A percentile compares a stretch with the other conserved stretches of the same genome.
phyloP scores from a whole-genome alignment of 2,888 invertebrate genomes.

The Himalopsyche japonica region DNA sequence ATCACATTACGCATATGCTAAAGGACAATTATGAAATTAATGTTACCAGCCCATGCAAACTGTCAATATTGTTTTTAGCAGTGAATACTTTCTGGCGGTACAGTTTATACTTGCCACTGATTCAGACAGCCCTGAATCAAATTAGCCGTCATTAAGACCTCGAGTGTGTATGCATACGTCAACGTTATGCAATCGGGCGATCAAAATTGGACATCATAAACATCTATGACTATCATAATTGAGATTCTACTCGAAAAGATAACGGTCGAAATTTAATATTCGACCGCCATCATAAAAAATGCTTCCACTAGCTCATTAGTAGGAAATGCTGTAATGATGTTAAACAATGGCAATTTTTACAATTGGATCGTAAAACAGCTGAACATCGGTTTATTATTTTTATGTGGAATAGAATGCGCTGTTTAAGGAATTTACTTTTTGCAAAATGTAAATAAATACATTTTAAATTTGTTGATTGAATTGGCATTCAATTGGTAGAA shows the following conservation, averaged over 20 bases:
- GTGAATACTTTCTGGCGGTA: too few relatives aligned
- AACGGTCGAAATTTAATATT: neutral
- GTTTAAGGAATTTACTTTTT: too few relatives aligned
- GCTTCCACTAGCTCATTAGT: neutral
- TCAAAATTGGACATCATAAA: neutral
- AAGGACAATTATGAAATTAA: neutral
- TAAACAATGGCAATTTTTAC: neutral
- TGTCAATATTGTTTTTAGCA: neutral
- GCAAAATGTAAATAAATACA: too few relatives aligned
- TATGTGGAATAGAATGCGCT: too few relatives aligned
- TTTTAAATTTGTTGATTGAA: too few relatives aligned
- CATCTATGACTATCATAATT: neutral
- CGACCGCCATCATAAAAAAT: neutral
- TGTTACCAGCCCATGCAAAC: neutral
- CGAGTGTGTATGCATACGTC: neutral
- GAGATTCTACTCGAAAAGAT: neutral
- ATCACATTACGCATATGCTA: neutral
- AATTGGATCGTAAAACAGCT: neutral
- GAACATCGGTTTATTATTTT: neutral
- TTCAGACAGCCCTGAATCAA: neutral
- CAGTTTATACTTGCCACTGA: neutral
- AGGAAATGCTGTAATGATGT: neutral
- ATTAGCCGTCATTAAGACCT: neutral
- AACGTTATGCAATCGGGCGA: neutral
- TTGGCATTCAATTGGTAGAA: too few relatives aligned